Evolutionary conservation across 1,140 invertebrate species (phyloP).

Genomic region (Medauroidea extradentata): DNA sequence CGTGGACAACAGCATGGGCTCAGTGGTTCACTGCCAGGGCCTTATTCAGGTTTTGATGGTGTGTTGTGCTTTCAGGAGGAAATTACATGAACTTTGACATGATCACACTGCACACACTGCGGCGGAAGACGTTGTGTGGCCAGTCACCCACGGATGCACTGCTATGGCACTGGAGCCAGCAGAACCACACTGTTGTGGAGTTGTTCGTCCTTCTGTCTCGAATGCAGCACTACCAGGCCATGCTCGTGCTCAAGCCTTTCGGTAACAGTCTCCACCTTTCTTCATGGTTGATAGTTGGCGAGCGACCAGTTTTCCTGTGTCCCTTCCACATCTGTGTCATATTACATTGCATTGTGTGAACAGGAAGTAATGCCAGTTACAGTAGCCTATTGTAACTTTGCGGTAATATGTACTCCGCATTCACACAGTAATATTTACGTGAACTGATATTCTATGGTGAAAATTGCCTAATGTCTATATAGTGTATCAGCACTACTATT

Average conservation of each 20-base stretch:
- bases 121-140: slow-evolving; percentile 43
- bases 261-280: slow-evolving; percentile 32
- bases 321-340: too few relatives aligned
- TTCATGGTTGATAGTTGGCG: too few relatives aligned
- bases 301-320: too few relatives aligned
- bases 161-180: slow-evolving; percentile 68
- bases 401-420: too few relatives aligned
- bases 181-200: slow-evolving; percentile 73
- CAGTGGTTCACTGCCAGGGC: background rate
- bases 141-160: slow-evolving; percentile 70
- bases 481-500: too few relatives aligned
- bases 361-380: too few relatives aligned
- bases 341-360: too few relatives aligned
- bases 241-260: slow-evolving; percentile 59
- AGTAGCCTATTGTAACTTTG: too few relatives aligned
- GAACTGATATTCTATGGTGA: too few relatives aligned
- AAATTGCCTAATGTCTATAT: too few relatives aligned
- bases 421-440: too few relatives aligned
- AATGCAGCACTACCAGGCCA: slow-evolving; percentile 69
- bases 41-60: background rate
- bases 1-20: background rate
- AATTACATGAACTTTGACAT: slow-evolving; percentile 47
- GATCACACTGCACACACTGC: slow-evolving; percentile 47
- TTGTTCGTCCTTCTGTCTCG: slow-evolving; percentile 64
- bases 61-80: slow-evolving; percentile 40